A percentile compares a stretch with the other conserved stretches of the same genome.
These are phyloP conservation scores for Aphodius sticticus DNA, from an alignment of 2,888 invertebrate species.

Conservation along the genomic window DNA sequence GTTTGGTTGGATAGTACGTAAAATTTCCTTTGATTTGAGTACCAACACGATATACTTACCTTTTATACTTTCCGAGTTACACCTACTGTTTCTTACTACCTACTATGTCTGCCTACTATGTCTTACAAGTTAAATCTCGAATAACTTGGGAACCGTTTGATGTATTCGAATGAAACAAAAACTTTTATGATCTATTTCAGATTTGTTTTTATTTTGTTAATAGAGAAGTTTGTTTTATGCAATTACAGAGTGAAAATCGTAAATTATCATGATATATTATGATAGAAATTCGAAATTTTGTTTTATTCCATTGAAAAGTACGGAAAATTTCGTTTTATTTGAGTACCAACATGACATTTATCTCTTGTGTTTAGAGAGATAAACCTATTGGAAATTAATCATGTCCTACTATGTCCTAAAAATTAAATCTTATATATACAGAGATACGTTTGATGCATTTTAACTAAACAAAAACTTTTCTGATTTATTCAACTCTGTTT, in stretches of 20 bases:
- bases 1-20: neutral
- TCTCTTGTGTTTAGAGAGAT: neutral
- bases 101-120: neutral
- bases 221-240: too few species aligned
- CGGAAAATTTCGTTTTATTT: neutral
- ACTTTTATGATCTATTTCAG: too few species aligned
- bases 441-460: neutral
- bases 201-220: too few species aligned
- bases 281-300: too few species aligned
- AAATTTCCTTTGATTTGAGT: neutral
- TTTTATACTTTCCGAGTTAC: neutral
- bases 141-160: neutral
- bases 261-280: too few species aligned
- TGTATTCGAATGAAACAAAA: too few species aligned
- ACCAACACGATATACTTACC: neutral
- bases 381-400: neutral
- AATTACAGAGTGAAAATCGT: neutral
- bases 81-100: too few species aligned
- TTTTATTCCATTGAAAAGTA: neutral
- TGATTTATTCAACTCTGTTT: neutral
- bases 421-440: neutral
- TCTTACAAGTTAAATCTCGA: neutral
- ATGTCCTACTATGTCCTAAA: neutral
- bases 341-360: neutral
- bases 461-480: neutral